A percentile compares a stretch with the other conserved stretches of the same genome.
Conservation (phyloP, 2,797 vertebrate genomes). For the Sus cebifrons region DNA sequence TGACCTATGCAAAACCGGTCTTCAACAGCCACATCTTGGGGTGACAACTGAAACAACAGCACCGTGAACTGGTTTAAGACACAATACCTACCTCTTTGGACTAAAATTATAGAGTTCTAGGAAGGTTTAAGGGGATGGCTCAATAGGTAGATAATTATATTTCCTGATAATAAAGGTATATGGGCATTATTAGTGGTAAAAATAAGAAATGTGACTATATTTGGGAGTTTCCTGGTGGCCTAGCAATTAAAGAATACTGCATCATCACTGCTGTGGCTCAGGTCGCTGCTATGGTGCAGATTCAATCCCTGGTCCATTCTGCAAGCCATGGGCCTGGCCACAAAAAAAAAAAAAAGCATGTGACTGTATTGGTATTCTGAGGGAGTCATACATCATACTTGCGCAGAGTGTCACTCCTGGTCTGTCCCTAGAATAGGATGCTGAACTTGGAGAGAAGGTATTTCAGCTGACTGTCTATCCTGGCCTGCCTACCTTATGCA, state of each 20-base stretch:
- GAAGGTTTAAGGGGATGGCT: neutral
- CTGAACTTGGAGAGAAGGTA: neutral
- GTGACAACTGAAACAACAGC: neutral
- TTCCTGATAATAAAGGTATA: neutral
- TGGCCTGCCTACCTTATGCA: neutral
- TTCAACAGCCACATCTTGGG: conserved; percentile 26
- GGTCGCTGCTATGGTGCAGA: no score
- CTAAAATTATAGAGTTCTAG: neutral
- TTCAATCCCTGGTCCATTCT: no score
- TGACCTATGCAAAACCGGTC: neutral
- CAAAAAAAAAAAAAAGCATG: neutral
- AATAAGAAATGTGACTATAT: neutral
- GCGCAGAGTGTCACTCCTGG: neutral
- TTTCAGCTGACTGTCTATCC: neutral
- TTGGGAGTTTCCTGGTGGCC: neutral
- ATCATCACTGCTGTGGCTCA: no score
- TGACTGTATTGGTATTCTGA: neutral
- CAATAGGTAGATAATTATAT: neutral
- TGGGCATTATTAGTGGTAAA: neutral
- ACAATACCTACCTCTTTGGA: neutral
- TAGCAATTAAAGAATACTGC: no score
- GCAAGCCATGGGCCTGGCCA: no score
- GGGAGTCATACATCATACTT: neutral
- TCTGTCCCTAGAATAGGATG: neutral
- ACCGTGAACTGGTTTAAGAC: neutral